These are phyloP conservation scores for Megaceryle maxima DNA, from an alignment of 2,113 vertebrate genomes.

Conservation along the genomic window DNA sequence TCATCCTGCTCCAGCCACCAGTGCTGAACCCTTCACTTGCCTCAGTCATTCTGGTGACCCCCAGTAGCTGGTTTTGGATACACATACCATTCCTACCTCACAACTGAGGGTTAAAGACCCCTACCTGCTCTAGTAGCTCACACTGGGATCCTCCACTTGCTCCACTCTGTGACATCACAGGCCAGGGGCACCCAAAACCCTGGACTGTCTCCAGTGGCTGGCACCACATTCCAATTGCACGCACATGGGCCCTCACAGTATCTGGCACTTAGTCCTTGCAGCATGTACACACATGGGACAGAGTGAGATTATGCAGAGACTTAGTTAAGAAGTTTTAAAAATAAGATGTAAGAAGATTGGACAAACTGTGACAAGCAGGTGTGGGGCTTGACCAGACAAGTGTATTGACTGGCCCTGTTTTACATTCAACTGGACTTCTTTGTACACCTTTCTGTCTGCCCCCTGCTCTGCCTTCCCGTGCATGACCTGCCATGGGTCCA, in stretches of 20 bases:
- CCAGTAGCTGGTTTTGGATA: background rate
- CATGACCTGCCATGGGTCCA: background rate
- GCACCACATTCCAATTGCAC: background rate
- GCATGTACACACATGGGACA: background rate
- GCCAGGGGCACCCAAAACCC: background rate
- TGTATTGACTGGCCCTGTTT: background rate
- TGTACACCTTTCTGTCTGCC: background rate
- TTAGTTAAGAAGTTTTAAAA: background rate
- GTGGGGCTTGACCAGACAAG: background rate
- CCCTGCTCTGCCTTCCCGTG: background rate
- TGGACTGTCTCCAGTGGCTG: background rate
- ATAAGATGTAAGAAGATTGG: background rate
- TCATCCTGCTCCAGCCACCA: background rate
- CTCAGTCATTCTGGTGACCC: background rate
- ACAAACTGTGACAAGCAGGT: background rate
- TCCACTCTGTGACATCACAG: background rate
- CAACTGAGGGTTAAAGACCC: no score
- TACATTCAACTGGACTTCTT: rapidly evolving
- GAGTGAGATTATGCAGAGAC: background rate
- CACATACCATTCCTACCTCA: rapidly evolving
- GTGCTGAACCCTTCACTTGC: background rate
- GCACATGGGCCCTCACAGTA: rapidly evolving
- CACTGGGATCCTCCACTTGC: background rate
- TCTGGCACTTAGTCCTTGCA: background rate
- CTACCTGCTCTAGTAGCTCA: background rate